These are phyloP conservation scores for Tokudaia muenninki DNA, from an alignment of 2,797 vertebrate species.

Conservation along the genomic window DNA sequence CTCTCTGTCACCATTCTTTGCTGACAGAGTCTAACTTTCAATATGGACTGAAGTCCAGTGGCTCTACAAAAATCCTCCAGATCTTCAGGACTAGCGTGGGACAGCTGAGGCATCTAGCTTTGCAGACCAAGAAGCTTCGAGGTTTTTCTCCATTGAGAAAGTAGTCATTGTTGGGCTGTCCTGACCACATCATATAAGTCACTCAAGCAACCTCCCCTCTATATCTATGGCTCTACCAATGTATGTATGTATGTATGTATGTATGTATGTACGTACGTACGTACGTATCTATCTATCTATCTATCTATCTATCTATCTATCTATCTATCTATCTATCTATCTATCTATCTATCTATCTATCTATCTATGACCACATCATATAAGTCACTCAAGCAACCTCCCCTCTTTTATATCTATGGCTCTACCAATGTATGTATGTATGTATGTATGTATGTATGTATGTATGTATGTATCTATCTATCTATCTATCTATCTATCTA, in stretches of 20 bases:
- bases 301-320: too few species aligned
- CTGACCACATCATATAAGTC: not conserved
- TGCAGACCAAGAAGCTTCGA: not conserved
- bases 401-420: too few species aligned
- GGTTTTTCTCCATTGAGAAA: not conserved
- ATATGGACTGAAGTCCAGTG: not conserved
- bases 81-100: not conserved
- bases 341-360: too few species aligned
- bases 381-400: not conserved
- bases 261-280: too few species aligned
- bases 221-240: too few species aligned
- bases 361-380: not conserved
- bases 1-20: not conserved
- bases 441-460: too few species aligned
- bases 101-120: not conserved
- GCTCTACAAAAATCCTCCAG: not conserved
- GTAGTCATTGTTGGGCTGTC: not conserved
- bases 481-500: too few species aligned
- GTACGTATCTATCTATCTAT: too few species aligned
- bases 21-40: not conserved
- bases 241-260: too few species aligned
- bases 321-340: too few species aligned
- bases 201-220: not conserved
- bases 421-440: too few species aligned
- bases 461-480: too few species aligned